Conservation (phyloP, 2,113 vertebrate genomes). For the Dicentrarchus labrax region DNA sequence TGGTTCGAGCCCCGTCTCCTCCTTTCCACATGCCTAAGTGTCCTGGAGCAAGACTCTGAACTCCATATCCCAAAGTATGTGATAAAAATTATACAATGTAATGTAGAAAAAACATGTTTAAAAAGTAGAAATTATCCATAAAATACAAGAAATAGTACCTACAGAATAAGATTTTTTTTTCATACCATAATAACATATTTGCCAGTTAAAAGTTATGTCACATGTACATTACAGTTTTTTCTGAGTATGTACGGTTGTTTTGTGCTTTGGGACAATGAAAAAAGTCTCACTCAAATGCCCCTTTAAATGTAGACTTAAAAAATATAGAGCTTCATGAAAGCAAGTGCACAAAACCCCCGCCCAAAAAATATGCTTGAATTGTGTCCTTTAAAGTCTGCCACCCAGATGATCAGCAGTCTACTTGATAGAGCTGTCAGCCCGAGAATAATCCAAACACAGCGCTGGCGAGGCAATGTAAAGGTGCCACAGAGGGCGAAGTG, state of each 20-base stretch:
- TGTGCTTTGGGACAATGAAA: not conserved
- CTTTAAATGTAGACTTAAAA: constrained; percentile 15
- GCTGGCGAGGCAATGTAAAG: not conserved
- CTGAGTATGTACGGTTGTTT: not conserved
- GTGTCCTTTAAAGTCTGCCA: constrained; percentile 6
- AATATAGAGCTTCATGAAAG: not conserved
- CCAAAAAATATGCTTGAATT: constrained; percentile 13
- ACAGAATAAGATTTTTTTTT: not conserved
- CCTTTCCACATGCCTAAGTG: not conserved
- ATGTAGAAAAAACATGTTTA: not conserved
- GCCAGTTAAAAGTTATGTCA: not conserved
- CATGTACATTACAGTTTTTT: not conserved
- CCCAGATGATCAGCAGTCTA: constrained; percentile 11
- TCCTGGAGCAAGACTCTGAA: not conserved
- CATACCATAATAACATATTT: not conserved
- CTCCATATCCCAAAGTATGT: not conserved
- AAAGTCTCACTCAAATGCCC: not conserved
- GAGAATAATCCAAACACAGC: constrained; percentile 9
- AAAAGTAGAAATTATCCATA: not conserved
- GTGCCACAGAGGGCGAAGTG: constrained; percentile 8
- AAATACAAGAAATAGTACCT: not conserved
- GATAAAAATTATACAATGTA: not conserved
- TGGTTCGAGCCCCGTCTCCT: no score
- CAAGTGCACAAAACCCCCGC: not conserved
- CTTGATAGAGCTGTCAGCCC: constrained; percentile 26